Percentiles rank a stretch among this genome's conserved stretches.
Conservation (phyloP, 2,888 invertebrate genomes). For the Eristalis intricaria region DNA sequence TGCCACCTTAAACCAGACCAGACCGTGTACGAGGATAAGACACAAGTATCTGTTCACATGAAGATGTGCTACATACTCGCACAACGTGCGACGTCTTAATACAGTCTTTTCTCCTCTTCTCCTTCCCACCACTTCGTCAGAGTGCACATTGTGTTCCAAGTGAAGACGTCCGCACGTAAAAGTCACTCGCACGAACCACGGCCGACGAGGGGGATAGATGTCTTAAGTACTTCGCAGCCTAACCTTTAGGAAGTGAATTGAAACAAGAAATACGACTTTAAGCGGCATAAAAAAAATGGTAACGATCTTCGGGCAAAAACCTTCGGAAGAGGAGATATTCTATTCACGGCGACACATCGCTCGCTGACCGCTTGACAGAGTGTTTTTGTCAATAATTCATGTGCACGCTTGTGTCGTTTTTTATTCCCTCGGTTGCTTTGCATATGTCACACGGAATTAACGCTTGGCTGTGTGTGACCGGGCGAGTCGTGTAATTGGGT, state of each 20-base stretch:
- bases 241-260: conserved; percentile 45
- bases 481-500: conserved; percentile 18
- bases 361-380: conserved; percentile 31
- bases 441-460: conserved; percentile 3
- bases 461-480: not conserved
- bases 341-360: not conserved
- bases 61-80: conserved; percentile 6
- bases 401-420: conserved; percentile 12
- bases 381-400: conserved; percentile 41
- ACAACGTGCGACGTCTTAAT: conserved; percentile 6
- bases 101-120: not conserved
- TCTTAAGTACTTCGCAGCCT: conserved; percentile 8
- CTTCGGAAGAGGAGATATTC: not conserved
- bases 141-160: conserved; percentile 24
- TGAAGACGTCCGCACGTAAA: conserved; percentile 25
- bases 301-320: conserved; percentile 18
- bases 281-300: not conserved
- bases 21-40: not conserved
- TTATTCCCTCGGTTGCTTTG: conserved; percentile 5
- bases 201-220: not conserved
- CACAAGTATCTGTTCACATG: not conserved
- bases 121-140: not conserved
- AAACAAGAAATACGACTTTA: not conserved
- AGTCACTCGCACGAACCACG: conserved; percentile 18
- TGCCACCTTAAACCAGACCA: not conserved